Percentiles rank a stretch among this genome's conserved stretches.
phyloP scores from a whole-genome alignment of 2,888 invertebrate genomes.

The Oeneis ivallda region DNA sequence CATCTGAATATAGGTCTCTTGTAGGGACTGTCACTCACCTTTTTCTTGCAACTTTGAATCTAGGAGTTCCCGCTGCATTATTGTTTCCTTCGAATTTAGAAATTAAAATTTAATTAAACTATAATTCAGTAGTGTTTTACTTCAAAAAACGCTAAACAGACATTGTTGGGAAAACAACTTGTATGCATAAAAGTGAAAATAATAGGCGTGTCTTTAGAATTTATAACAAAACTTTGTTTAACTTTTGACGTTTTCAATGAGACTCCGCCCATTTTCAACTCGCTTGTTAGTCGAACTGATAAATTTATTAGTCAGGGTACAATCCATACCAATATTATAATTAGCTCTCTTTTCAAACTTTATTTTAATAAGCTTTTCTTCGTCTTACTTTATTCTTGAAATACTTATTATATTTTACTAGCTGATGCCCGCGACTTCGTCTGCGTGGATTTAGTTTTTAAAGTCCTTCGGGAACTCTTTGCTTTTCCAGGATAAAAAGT shows the following conservation, averaged over 20 bases:
- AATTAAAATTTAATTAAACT: too few species aligned
- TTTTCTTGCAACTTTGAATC: too few species aligned
- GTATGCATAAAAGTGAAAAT: constrained; percentile 31
- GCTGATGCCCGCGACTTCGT: neutral
- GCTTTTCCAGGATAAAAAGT: neutral
- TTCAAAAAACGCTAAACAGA: neutral
- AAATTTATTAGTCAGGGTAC: neutral
- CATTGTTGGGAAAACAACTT: constrained; percentile 7
- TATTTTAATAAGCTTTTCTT: too few species aligned
- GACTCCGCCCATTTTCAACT: constrained; percentile 39
- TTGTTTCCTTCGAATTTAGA: neutral
- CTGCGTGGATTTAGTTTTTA: neutral
- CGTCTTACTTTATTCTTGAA: too few species aligned
- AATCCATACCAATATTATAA: neutral
- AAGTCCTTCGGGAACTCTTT: neutral
- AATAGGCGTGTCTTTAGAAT: constrained; percentile 42
- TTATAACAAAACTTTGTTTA: constrained; percentile 42
- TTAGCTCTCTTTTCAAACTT: neutral
- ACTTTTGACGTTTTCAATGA: constrained; percentile 39
- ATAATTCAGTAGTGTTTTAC: neutral
- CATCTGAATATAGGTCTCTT: too few species aligned
- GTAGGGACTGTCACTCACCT: too few species aligned
- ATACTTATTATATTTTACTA: too few species aligned
- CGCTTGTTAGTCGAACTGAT: constrained; percentile 17
- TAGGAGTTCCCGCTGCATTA: neutral